A percentile compares a stretch with the other conserved stretches of the same genome.
These are phyloP conservation scores for Corythaeola cristata DNA, from an alignment of 2,113 vertebrate genomes.

Conservation along the genomic window DNA sequence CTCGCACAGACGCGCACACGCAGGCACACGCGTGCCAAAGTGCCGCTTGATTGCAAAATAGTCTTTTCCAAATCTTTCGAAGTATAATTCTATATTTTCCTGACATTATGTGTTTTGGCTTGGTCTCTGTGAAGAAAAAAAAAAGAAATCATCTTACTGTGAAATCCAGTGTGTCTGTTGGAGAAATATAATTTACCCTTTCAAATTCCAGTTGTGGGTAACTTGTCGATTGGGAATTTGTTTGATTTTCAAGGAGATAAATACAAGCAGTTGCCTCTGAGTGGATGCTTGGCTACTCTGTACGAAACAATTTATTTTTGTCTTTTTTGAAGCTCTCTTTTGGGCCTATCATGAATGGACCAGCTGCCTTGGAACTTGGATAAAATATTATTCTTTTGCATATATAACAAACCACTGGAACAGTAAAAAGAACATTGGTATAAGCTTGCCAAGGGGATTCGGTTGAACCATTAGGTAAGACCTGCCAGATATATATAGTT, in stretches of 20 bases:
- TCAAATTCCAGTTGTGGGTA: neutral
- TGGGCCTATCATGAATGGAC: slow-evolving; percentile 25
- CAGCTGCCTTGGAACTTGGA: slow-evolving; percentile 41
- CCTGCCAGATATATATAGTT: slow-evolving; percentile 59
- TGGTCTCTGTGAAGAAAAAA: neutral
- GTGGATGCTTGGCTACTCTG: neutral
- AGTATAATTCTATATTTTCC: neutral
- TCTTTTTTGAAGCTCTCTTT: slow-evolving; percentile 32
- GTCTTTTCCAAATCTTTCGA: neutral
- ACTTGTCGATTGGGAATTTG: slow-evolving; percentile 4
- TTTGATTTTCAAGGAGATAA: slow-evolving; percentile 31
- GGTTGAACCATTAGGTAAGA: slow-evolving; percentile 47
- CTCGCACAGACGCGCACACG: neutral
- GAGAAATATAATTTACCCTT: slow-evolving; percentile 15
- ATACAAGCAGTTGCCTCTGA: neutral
- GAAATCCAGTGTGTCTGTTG: slow-evolving; percentile 23
- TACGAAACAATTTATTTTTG: slow-evolving; percentile 7
- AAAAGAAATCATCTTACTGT: neutral
- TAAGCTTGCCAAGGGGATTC: slow-evolving; percentile 53
- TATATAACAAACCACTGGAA: slow-evolving; percentile 46
- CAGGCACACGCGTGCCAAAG: neutral
- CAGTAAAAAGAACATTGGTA: slow-evolving; percentile 61
- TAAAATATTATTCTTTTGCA: slow-evolving; percentile 50
- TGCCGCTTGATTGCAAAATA: neutral
- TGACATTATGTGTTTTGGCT: slow-evolving; percentile 20